Conservation (phyloP, 2,113 vertebrate species). For the Suncus etruscus region DNA sequence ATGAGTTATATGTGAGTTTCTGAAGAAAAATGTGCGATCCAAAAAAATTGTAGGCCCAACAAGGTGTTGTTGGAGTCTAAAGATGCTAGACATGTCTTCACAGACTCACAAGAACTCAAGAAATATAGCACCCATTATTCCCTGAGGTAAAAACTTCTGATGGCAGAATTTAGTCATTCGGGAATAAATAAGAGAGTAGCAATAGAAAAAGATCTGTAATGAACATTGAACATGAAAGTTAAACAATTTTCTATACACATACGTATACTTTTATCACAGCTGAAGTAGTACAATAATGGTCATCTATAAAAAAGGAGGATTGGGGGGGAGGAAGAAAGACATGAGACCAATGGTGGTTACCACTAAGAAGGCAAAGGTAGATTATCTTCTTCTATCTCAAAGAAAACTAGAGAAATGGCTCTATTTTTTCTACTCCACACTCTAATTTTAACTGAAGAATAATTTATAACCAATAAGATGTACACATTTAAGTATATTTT, state of each 20-base stretch:
- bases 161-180: slow-evolving; percentile 51
- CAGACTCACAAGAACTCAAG: slow-evolving; percentile 21
- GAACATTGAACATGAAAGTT: background rate
- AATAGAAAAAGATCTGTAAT: background rate
- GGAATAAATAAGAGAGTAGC: background rate
- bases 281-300: background rate
- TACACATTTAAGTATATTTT: background rate
- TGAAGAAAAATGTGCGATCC: slow-evolving; percentile 16
- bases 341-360: background rate
- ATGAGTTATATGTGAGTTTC: slow-evolving; percentile 20
- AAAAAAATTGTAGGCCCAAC: slow-evolving; percentile 35
- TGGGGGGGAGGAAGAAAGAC: no score
- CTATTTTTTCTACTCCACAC: background rate
- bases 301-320: no score
- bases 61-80: slow-evolving; percentile 45
- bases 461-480: slow-evolving; percentile 15
- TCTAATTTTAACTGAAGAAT: background rate
- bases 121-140: slow-evolving; percentile 38
- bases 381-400: background rate
- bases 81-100: slow-evolving; percentile 51
- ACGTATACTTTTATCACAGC: background rate
- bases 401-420: background rate
- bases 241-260: background rate
- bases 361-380: background rate
- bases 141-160: slow-evolving; percentile 3